Base-by-base conservation (phyloP, 2,797 vertebrate genomes). In the Poliocrania exsul region DNA sequence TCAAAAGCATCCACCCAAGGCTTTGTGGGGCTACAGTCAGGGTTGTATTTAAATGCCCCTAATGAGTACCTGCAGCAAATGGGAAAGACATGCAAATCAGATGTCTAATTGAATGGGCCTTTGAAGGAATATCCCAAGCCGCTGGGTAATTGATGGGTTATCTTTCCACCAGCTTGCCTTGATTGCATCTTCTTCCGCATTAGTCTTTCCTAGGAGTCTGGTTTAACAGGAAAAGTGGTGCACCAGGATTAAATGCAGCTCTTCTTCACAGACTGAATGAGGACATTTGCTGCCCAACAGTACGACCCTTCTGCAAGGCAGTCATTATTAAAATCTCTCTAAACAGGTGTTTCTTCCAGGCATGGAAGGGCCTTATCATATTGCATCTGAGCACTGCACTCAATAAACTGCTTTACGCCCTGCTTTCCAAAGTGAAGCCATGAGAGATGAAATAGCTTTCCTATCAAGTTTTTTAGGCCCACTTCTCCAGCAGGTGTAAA, bases 51-150 rank as follows among this genome's bases (percentile, higher is more conserved):
- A 97, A 96, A 96, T 93, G 69, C 72, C 82, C 90, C 79, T 96
- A 96, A 96, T 96, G 90, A 96, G 94, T 93, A 95, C 95, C 91
- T 96, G 58, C 91, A 95, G 92, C 87, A 97, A 93, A 96, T 96
- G 91, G 95, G 91, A 96, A 97, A 97, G 95, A 94, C 96, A 96
- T 95, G 94, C 93, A 97, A 97, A 97, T 97, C 82, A 92, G 93
- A 47, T 80, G 90, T 97, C 92, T 97, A 93, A 97, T 96, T 94
- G 95, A 96, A 96, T 67, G 88, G 95, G 62, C 91, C 96, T 97
- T 97, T 97, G 96, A 97, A 96, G 93, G 94, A 95, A 96, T 95
- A 96, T 95, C 95, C 94, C 94, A 60, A 89, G 95, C 93, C 90
- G 73, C 94, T 95, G 95, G 95, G 87, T 96, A 97, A 97, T 93